Percentiles rank a stretch among this genome's conserved stretches.
Conservation (phyloP, 2,113 vertebrate genomes). For the Chlamydotis undulata region DNA sequence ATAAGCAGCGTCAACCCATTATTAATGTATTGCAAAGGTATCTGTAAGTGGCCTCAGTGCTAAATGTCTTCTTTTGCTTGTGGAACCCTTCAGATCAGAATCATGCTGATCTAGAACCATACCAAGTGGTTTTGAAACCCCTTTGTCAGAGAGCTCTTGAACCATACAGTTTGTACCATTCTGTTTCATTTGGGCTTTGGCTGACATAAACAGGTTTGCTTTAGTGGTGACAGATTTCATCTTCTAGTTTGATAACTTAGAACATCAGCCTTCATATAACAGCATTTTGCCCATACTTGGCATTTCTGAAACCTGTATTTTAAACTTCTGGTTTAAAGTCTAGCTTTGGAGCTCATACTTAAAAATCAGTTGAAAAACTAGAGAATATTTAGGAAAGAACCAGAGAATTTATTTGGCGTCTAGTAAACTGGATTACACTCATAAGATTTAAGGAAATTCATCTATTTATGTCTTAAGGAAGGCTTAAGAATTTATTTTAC, state of each 20-base stretch:
- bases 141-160: not conserved
- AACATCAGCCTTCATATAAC: not conserved
- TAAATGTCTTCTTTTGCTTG: not conserved
- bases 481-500: not conserved
- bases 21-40: not conserved
- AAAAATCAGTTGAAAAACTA: not conserved
- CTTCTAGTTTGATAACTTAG: not conserved
- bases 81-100: not conserved
- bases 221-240: not conserved
- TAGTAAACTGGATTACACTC: not conserved
- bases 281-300: not conserved
- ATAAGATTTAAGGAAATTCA: not conserved
- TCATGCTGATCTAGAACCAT: not conserved
- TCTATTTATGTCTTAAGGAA: not conserved
- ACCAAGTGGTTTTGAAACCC: rapidly evolving
- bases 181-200: not conserved
- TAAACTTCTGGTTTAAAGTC: not conserved
- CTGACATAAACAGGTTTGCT: not conserved
- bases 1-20: not conserved
- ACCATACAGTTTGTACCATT: not conserved
- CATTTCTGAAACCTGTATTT: not conserved
- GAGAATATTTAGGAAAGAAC: not conserved
- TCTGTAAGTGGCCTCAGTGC: not conserved
- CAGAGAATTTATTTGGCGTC: not conserved
- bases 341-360: not conserved